phyloP scores from a whole-genome alignment of 1,140 invertebrate species.

The Mactra quadrangularis region DNA sequence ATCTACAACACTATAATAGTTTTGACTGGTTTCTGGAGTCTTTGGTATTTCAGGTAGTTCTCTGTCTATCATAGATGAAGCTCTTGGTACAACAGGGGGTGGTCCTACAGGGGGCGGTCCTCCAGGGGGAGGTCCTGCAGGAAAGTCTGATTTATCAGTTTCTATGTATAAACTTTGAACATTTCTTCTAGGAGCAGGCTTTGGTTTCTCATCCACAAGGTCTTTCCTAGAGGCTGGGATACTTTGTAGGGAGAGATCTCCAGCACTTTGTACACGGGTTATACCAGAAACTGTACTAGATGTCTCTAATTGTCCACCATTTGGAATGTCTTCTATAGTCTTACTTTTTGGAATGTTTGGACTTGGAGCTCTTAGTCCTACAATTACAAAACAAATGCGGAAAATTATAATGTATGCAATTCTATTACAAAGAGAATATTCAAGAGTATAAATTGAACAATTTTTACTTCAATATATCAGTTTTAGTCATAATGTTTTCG shows the following conservation, averaged over 20 bases:
- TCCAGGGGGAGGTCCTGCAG: neutral
- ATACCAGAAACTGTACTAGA: neutral
- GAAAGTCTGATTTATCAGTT: neutral
- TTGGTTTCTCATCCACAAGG: slow-evolving; percentile 24
- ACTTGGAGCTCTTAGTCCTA: slow-evolving; percentile 9
- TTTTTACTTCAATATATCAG: too few species aligned
- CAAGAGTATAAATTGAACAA: too few species aligned
- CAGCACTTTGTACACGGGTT: slow-evolving; percentile 37
- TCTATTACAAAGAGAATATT: too few species aligned
- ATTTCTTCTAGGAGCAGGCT: slow-evolving; percentile 46
- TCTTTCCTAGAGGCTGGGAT: slow-evolving; percentile 6
- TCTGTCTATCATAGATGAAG: slow-evolving; percentile 17
- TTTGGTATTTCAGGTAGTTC: slow-evolving; percentile 33
- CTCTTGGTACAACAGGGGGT: slow-evolving; percentile 40
- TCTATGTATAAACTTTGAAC: slow-evolving; percentile 44
- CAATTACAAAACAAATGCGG: too few species aligned
- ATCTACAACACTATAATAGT: slow-evolving; percentile 50
- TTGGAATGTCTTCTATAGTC: slow-evolving; percentile 51
- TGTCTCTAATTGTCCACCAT: too few species aligned
- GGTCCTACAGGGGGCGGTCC: too few species aligned
- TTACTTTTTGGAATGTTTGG: slow-evolving; percentile 49
- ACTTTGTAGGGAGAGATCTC: slow-evolving; percentile 27
- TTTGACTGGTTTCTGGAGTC: slow-evolving; percentile 36
- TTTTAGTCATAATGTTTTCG: too few species aligned
- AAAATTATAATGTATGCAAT: neutral